Evolutionary conservation across 2,113 vertebrate species (phyloP), one percentile per base, ranked within the genome.

Genomic region (Saccopteryx leptura): DNA sequence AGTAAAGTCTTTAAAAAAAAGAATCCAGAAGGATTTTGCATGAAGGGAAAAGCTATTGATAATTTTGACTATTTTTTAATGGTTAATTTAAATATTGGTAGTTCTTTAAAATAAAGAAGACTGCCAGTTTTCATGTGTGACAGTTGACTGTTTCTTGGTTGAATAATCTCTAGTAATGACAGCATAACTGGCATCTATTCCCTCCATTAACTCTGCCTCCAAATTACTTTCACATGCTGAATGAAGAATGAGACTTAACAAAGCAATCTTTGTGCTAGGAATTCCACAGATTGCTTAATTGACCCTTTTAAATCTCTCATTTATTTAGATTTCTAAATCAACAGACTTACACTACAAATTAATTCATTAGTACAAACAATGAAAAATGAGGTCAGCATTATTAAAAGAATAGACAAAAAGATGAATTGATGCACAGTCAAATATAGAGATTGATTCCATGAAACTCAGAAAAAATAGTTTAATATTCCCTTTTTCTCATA

Each of bases 311-410:
- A 72, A 96, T 97, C 72, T 93, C 66, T 95, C 76, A 81, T 96
- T 93, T 96, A 95, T 98, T 97, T 71, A 9, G 90, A 92, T 93
- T 97, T 93, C 81, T 84, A 96, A 96, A 96, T 97, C 84, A 96
- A 97, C 71, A 96, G 72, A 97, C 93, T 89, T 95, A 94, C 94
- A 90, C 80, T 90, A 93, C 90, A 96, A 96, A 97, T 98, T 96
- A 96, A 95, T 96, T 96, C 92, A 93, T 96, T 91, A 96, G 88
- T 96, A 23, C 61, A 93, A 96, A 97, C 93, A 98, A 95, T 97
- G 88, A 88, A 78, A 95, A 98, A 97, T 79, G 93, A 96, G 96
- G 96, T 97, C 97, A 97, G 84, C 84, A 95, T 98, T 97, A 96
- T 97, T 97, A 97, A 74, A 94, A 96, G 71, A 98, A 92, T 90